These are phyloP conservation scores for Danionella dracula DNA, from an alignment of 2,797 vertebrate genomes.

Conservation along the genomic window DNA sequence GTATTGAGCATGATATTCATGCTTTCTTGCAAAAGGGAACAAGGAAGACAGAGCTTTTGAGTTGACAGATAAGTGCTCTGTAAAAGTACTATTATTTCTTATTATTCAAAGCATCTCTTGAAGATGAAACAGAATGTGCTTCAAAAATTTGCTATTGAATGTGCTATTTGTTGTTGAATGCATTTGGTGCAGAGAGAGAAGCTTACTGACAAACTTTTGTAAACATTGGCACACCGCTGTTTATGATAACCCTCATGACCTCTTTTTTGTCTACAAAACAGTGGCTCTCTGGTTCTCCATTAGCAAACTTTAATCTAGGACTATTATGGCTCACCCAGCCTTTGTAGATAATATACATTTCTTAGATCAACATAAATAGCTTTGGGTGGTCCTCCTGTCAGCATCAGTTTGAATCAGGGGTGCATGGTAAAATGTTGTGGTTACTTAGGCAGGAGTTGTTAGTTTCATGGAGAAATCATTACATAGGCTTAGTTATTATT, in stretches of 20 bases:
- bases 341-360: conserved; percentile 63
- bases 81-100: conserved; percentile 49
- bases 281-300: conserved; percentile 5
- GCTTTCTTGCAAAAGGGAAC: conserved; percentile 27
- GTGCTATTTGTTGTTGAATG: background rate
- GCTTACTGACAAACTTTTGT: conserved; percentile 7
- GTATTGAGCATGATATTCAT: conserved; percentile 45
- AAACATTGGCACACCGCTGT: conserved; percentile 23
- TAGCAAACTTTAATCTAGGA: conserved; percentile 45
- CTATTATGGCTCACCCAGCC: conserved; percentile 58
- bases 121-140: conserved; percentile 29
- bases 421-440: background rate
- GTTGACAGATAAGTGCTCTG: conserved; percentile 14
- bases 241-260: conserved; percentile 21
- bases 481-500: no score
- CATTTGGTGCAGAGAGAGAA: conserved; percentile 5
- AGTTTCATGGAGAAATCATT: background rate
- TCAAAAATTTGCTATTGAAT: no score
- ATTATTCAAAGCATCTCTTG: conserved; percentile 34
- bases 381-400: conserved; percentile 60
- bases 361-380: conserved; percentile 63
- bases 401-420: conserved; percentile 44
- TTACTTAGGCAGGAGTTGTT: no score
- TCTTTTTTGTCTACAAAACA: conserved; percentile 19
- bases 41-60: conserved; percentile 31